A percentile compares a stretch with the other conserved stretches of the same genome.
Conservation (phyloP, 1,140 invertebrate genomes). For the Hyles vespertilio region DNA sequence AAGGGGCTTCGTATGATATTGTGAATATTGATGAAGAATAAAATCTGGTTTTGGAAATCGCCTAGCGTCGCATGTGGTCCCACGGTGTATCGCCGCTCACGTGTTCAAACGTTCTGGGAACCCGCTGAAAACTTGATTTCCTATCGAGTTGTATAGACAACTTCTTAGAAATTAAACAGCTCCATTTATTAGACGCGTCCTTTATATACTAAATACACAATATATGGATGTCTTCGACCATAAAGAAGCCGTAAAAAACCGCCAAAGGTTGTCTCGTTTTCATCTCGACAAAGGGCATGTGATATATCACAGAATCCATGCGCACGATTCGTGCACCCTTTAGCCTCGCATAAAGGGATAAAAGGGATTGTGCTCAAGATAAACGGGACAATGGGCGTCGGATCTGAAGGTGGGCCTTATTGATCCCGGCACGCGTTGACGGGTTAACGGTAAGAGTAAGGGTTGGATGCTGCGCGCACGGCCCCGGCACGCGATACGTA, state of each 20-base stretch:
- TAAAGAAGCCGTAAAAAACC: slow-evolving; percentile 5
- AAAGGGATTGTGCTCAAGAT: slow-evolving; percentile 54
- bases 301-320: slow-evolving; percentile 67
- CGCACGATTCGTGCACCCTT: slow-evolving; percentile 63
- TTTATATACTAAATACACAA: slow-evolving; percentile 1
- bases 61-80: slow-evolving; percentile 59
- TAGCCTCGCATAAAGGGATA: slow-evolving; percentile 47
- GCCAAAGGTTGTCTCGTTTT: slow-evolving; percentile 31
- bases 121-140: slow-evolving; percentile 39
- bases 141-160: neutral
- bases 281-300: slow-evolving; percentile 61
- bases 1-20: slow-evolving; percentile 68
- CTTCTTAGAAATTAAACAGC: neutral
- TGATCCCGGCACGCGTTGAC: slow-evolving; percentile 62
- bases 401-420: slow-evolving; percentile 44
- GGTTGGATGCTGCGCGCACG: slow-evolving; percentile 51
- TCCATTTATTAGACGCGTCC: neutral
- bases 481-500: slow-evolving; percentile 34
- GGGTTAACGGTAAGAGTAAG: slow-evolving; percentile 48
- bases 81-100: slow-evolving; percentile 38
- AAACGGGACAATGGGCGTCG: slow-evolving; percentile 39
- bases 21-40: slow-evolving; percentile 75
- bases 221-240: neutral
- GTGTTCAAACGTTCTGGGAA: slow-evolving; percentile 24
- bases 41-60: slow-evolving; percentile 66